Evolutionary conservation across 2,797 vertebrate species (phyloP).

Genomic region (Pangasius mekongensis): DNA sequence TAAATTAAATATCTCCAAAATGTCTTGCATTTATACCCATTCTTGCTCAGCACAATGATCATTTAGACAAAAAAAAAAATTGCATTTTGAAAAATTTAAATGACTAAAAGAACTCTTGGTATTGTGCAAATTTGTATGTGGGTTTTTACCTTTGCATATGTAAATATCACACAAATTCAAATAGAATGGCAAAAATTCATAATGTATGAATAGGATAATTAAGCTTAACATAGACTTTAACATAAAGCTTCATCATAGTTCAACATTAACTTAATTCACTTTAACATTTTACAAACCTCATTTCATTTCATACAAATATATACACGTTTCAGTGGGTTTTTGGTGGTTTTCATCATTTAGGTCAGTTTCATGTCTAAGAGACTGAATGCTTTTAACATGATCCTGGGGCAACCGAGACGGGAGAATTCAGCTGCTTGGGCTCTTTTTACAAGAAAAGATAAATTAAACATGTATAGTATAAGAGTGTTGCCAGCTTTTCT

Average conservation of each 20-base stretch:
- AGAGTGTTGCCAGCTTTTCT: constrained; percentile 44
- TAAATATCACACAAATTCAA: neutral
- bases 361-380: neutral
- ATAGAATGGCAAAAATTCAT: neutral
- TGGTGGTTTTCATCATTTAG: constrained; percentile 25
- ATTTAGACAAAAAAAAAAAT: neutral
- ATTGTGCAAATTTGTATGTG: neutral
- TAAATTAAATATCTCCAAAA: neutral
- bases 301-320: neutral
- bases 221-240: neutral
- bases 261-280: neutral
- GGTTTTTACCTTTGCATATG: neutral
- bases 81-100: neutral
- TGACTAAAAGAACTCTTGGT: neutral
- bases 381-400: constrained; percentile 15
- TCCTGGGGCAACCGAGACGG: neutral
- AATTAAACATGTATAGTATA: constrained; percentile 35
- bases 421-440: constrained; percentile 3
- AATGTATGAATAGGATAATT: neutral
- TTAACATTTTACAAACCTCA: constrained; percentile 7
- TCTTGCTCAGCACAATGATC: neutral
- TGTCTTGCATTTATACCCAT: neutral
- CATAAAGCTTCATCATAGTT: neutral
- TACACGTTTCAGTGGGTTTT: neutral
- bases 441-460: constrained; percentile 33